These are phyloP conservation scores for Malurus cyaneus DNA, from an alignment of 2,113 vertebrate genomes.

Conservation along the genomic window DNA sequence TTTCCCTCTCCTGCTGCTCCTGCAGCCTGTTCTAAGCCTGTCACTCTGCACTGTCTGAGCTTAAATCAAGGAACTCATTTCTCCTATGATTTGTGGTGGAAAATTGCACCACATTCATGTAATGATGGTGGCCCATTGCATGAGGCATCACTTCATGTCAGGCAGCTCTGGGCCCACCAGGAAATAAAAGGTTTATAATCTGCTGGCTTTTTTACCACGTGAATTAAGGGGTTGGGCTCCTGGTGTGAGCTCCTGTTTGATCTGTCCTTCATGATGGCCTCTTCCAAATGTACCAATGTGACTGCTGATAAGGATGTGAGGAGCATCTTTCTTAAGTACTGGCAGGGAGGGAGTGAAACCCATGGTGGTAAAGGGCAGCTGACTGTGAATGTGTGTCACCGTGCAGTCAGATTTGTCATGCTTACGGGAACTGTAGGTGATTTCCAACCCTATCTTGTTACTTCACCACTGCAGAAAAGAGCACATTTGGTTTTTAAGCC, in stretches of 20 bases:
- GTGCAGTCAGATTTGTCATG: not conserved
- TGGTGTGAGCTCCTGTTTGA: not conserved
- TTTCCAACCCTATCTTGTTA: not conserved
- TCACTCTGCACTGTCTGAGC: accelerated
- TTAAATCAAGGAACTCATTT: accelerated
- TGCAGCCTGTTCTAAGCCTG: not conserved
- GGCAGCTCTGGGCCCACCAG: not conserved
- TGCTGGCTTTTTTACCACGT: not conserved
- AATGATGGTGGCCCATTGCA: accelerated
- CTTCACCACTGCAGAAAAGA: not conserved
- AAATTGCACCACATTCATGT: accelerated
- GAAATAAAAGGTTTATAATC: not conserved
- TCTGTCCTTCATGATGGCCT: accelerated
- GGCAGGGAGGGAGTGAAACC: not conserved
- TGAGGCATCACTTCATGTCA: accelerated
- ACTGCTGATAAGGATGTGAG: not conserved
- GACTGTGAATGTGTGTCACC: not conserved
- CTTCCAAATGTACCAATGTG: not conserved
- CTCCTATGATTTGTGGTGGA: accelerated
- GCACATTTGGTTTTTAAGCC: not conserved
- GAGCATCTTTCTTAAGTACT: not conserved
- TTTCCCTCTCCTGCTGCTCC: not conserved
- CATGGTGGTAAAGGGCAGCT: not conserved
- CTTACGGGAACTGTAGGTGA: not conserved
- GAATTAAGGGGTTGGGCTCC: not conserved